A percentile compares a stretch with the other conserved stretches of the same genome.
phyloP scores from a whole-genome alignment of 1,140 invertebrate genomes.

The Argopecten irradians region DNA sequence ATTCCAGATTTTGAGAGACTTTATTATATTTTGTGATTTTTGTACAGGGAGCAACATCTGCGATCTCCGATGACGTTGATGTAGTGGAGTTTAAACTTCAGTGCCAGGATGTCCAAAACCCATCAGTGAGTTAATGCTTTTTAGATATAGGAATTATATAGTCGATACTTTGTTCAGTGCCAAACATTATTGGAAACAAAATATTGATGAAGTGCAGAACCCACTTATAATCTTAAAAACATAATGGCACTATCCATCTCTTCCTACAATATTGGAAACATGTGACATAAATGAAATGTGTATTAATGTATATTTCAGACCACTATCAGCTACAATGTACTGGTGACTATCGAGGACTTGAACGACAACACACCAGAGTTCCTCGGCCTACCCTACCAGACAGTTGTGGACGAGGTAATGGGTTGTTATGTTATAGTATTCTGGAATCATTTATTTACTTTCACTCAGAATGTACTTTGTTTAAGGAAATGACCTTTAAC shows the following conservation, averaged over 20 bases:
- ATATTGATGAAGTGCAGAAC: too few relatives aligned
- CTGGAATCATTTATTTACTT: too few relatives aligned
- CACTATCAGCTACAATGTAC: slow-evolving; percentile 35
- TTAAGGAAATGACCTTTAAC: neutral
- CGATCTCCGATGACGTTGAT: slow-evolving; percentile 42
- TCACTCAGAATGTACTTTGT: neutral
- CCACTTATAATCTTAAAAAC: too few relatives aligned
- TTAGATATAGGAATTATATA: neutral
- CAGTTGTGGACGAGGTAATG: slow-evolving; percentile 55
- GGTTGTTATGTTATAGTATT: too few relatives aligned
- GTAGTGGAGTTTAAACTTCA: slow-evolving; percentile 42
- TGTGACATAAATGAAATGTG: too few relatives aligned
- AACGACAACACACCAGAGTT: slow-evolving; percentile 60
- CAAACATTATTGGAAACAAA: neutral
- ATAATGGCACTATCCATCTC: too few relatives aligned
- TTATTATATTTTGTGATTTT: neutral
- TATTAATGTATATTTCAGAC: slow-evolving; percentile 1
- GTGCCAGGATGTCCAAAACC: neutral
- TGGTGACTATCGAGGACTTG: slow-evolving; percentile 47
- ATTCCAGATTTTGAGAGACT: neutral
- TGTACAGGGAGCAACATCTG: slow-evolving; percentile 34
- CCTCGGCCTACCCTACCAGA: slow-evolving; percentile 35
- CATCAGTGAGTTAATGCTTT: slow-evolving; percentile 30
- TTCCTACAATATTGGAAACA: too few relatives aligned
- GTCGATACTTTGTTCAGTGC: neutral